Evolutionary conservation across 2,888 invertebrate species (phyloP), one percentile per base, ranked within the genome.

Genomic region (Chymomyza caudatula): DNA sequence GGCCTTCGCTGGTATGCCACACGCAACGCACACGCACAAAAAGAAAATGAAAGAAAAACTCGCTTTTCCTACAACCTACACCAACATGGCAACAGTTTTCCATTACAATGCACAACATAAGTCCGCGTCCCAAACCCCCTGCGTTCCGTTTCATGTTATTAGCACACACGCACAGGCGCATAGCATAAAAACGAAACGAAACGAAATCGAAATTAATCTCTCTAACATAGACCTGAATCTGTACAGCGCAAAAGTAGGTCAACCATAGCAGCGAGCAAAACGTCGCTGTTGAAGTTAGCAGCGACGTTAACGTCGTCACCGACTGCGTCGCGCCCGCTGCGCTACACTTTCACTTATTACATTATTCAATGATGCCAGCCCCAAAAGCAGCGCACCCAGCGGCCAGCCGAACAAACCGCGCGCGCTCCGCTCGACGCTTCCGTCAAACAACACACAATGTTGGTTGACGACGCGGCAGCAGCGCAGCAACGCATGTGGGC

Each of bases 221-320:
- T 91, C 94, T 94, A 94, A 95, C 95, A 96, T 96, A 95, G 95
- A 95, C 95, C 95, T 95, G 95, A 95, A 95, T 95, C 94, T 93
- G 93, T 79, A 76, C 72, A 77, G 58, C 60, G 44, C 60, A 94
- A 95, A 96, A 96, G 95, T 96, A 94, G 96, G 96, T 95, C 96
- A 80, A 67, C 70, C 60, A 70, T 47, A 65, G 70, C 82, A 95
- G 93, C 82, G 76, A 69, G n/a, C 73, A 77, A 77, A 95, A 93
- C 82, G 76, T 69, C 72, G 77, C 70, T 76, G 66, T 64, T 64
- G 62, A 66, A 63, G 57, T n/a, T 54, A 25, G 29, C 65, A 65
- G 63, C 57, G 68, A 61, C 65, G 55, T 11, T 11, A 37, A 65
- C 65, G 60, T 53, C 60, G 65, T 47, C 61, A 58, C 61, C 29